Base-by-base conservation (phyloP, 2,888 invertebrate genomes). In the Cataglyphis altisquamis region DNA sequence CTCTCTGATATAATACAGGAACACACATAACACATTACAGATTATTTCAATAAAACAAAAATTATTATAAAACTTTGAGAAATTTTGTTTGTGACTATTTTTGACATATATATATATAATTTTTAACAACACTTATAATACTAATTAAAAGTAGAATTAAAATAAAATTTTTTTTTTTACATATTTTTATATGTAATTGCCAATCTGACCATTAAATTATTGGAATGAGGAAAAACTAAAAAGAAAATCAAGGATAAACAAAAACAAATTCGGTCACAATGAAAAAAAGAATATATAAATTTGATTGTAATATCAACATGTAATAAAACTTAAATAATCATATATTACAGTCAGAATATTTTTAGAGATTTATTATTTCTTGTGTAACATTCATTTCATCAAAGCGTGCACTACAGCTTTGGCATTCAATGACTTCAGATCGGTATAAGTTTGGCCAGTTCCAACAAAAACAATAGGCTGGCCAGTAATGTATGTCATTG, bases 401-500 rank as follows among this genome's bases (percentile, higher is more conserved):
- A 99, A 96, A 80, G 99, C 98, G 93, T 98, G 97, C 6, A 99
- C 99, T 60, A 99, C 99, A 77, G 99, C 98, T 94, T 98, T 98
- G 12, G 98, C 98, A 95, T 99, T 99, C 90, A 99, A 96, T 83
- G 98, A 98, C 95, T 99, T 98, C 92, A 99, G 96, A 95, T 99
- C 99, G 0, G 98, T 98, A 95, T 99, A 99, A 0, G 99, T 99
- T 95, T 99, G 99, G 1, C 99, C 99, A 3, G 99, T 99, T 57
- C 99, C 99, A 21, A 99, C 99, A 94, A 99, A 99, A 64, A 99
- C 98, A 77, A 99, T 99, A 0, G 99, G 99, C 95, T 99, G 99
- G 0, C 99, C 99, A 0, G 99, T 99, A 87, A 99, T 99, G 95
- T 99, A 99, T 0, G 99, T 99, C 99, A 99, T 99, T 21, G 99